Evolutionary conservation across 2,888 invertebrate genomes (phyloP), one percentile per base, ranked within the genome.

Genomic region (Pseudoips prasinana): DNA sequence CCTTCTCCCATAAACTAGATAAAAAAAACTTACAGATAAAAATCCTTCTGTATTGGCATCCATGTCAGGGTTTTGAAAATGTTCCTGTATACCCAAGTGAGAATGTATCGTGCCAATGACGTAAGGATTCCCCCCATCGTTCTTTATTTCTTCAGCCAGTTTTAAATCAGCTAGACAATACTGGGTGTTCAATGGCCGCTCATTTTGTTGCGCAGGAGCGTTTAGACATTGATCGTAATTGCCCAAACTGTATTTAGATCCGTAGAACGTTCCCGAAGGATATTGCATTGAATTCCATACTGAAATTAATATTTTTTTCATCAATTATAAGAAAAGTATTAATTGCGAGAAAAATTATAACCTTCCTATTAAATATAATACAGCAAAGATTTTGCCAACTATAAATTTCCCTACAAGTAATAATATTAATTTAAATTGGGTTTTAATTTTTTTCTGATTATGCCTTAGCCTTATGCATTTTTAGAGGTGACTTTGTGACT

Each of bases 201-300:
- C 45, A 1, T 46, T 34, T 3, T 37, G 28, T 3, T 46, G 30
- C 39, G 64, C 63, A 2, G 63, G 63, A 0, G 59, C 52, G 1
- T 50, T 43, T 7, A 75, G 25, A 18, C 75, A 75, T 32, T 74
- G 64, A 25, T 75, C 74, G 30, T 59, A 75, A 38, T 59, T 69
- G 0, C 74, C 75, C 0, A 69, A 28, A 8, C 66, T 58, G 9
- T 50, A 35, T 2, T 38, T 44, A 0, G 51, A 52, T 0, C 73
- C 75, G 22, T 60, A 68, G 1, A 75, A 47, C 0, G 50, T 54
- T 0, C 73, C 73, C 1, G 42, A 33, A 2, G 75, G 73, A 1
- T 53, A 45, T 10, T 70, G 65, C 36, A 64, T 68, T 0, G 75
- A 61, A 22, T 75, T 73, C 69, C 72, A 73, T 2, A 69, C 75